These are phyloP conservation scores for Sparidentex hasta DNA, from an alignment of 2,797 vertebrate genomes.

Conservation along the genomic window DNA sequence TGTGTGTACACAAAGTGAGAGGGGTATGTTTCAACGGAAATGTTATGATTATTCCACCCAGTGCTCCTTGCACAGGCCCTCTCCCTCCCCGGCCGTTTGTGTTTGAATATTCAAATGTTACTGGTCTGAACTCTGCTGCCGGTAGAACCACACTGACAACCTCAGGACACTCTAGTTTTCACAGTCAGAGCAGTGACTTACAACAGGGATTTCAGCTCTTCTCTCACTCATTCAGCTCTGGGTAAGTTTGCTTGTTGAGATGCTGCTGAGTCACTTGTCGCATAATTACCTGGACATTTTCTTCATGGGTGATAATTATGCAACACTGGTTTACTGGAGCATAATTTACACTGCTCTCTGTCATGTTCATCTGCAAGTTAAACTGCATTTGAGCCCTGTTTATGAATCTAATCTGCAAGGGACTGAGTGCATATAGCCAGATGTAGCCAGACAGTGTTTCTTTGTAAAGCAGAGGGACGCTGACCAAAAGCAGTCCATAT, in stretches of 20 bases:
- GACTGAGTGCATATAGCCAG: background rate
- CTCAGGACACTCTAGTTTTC: slow-evolving; percentile 29
- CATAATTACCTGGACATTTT: slow-evolving; percentile 9
- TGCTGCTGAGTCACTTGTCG: slow-evolving; percentile 39
- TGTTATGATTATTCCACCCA: slow-evolving; percentile 67
- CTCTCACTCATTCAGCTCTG: slow-evolving; percentile 12
- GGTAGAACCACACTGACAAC: slow-evolving; percentile 27
- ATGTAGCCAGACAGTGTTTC: slow-evolving; percentile 34
- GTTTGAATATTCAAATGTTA: slow-evolving; percentile 83
- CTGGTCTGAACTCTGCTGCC: slow-evolving; percentile 48
- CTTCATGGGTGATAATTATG: slow-evolving; percentile 1
- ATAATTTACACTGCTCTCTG: slow-evolving; percentile 13
- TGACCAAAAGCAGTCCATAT: slow-evolving; percentile 68
- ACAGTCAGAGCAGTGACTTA: background rate
- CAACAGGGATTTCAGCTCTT: slow-evolving; percentile 7
- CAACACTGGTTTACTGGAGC: background rate
- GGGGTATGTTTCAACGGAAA: slow-evolving; percentile 16
- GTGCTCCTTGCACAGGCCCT: slow-evolving; percentile 74
- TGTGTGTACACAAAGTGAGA: background rate
- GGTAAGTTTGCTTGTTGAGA: slow-evolving; percentile 65
- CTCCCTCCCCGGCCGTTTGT: slow-evolving; percentile 67
- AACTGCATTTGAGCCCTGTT: slow-evolving; percentile 8
- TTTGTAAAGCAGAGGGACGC: slow-evolving; percentile 55
- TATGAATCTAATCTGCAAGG: slow-evolving; percentile 5
- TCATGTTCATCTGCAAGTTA: slow-evolving; percentile 6